phyloP scores from a whole-genome alignment of 2,797 vertebrate genomes.

The Lagodon rhomboides region DNA sequence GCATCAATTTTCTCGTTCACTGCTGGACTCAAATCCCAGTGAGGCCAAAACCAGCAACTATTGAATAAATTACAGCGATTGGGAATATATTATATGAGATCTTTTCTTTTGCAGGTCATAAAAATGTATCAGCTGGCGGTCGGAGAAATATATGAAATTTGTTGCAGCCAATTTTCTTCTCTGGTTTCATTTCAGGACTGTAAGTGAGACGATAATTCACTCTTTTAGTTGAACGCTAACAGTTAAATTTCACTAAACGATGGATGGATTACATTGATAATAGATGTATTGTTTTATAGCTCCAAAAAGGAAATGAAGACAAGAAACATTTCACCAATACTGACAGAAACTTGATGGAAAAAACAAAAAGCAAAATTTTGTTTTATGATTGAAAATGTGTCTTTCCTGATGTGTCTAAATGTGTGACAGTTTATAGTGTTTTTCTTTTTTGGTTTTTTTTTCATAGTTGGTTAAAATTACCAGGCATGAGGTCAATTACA shows the following conservation, averaged over 20 bases:
- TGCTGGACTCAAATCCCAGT: slow-evolving; percentile 64
- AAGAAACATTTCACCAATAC: slow-evolving; percentile 4
- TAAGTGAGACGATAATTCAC: background rate
- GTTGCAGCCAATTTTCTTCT: slow-evolving; percentile 6
- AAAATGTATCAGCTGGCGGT: slow-evolving; percentile 49
- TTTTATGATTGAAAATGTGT: background rate
- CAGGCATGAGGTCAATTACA: background rate
- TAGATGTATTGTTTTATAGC: background rate
- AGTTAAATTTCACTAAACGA: background rate
- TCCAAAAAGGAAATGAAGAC: slow-evolving; percentile 9
- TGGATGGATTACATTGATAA: background rate
- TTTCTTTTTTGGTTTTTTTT: slow-evolving; percentile 1
- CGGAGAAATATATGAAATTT: slow-evolving; percentile 22
- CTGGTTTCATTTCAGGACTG: background rate
- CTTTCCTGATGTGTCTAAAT: background rate
- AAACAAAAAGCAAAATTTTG: background rate
- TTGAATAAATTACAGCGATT: slow-evolving; percentile 78
- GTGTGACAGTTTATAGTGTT: background rate
- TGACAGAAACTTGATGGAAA: background rate
- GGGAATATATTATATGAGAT: slow-evolving; percentile 51
- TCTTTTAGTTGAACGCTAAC: background rate
- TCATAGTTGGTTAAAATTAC: background rate
- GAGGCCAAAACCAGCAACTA: slow-evolving; percentile 74
- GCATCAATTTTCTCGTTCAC: slow-evolving; percentile 80
- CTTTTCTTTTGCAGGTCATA: slow-evolving; percentile 53